Evolutionary conservation across 2,113 vertebrate species (phyloP), one percentile per base, ranked within the genome.

Genomic region (Reinhardtius hippoglossoides): DNA sequence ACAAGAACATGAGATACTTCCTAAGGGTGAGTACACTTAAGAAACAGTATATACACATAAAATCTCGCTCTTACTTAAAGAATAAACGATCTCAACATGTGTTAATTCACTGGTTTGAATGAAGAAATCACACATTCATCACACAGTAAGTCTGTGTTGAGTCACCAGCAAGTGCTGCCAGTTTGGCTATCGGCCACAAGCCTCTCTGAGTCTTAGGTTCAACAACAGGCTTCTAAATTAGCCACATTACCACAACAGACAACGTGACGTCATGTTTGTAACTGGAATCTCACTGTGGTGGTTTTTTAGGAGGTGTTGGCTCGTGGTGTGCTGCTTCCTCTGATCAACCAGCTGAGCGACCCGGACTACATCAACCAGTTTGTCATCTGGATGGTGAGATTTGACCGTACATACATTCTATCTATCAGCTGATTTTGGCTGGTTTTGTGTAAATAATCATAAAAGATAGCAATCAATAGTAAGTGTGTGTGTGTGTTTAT

Each of bases 321-420:
- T 13, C 96, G 95, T 93, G 97, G 98, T 90, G 96, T 99, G 92
- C 95, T 99, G 84, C 97, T 99, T 94, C 98, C 98, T 85, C 93
- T 99, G 92, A 97, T 99, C 94, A 97, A 97, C 93, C 97, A 98
- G 94, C 96, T 99, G 88, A 99, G 98, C 91, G 98, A 99, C 95
- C 98, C 98, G 84, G 98, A 99, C 96, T 99, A 99, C 95, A 98
- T 99, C 95, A 99, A 99, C 95, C 98, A 99, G 92, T 98, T 98
- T 95, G 94, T 99, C 92, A 97, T 99, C 95, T 99, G 98, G 97
- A 98, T 99, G 98, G 98, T 99, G 93, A 95, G 96, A 90, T 13
- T 23, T 50, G 14, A 57, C 1, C 21, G 37, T 40, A 15, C 8
- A 40, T 54, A 20, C 14, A 3, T 20, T n/a, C 10, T 37, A 31